Evolutionary conservation across 2,113 vertebrate genomes (phyloP).

Genomic region (Athene cunicularia): DNA sequence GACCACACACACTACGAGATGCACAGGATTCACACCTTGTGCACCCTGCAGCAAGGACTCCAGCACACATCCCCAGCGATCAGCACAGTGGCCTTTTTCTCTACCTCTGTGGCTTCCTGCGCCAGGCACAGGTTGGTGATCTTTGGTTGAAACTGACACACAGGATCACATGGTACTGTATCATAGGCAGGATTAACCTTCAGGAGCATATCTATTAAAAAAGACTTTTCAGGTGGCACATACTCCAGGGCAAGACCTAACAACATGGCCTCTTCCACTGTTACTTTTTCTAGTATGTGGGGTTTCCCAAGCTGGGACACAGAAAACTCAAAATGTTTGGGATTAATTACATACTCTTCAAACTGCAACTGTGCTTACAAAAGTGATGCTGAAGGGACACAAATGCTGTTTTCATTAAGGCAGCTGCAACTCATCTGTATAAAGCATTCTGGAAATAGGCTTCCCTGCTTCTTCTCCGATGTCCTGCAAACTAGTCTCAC

Average conservation of each 20-base stretch:
- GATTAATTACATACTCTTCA: not conserved
- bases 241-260: not conserved
- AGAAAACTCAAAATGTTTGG: not conserved
- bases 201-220: not conserved
- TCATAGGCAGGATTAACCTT: not conserved
- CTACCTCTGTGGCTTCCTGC: not conserved
- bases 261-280: not conserved
- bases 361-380: not conserved
- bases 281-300: not conserved
- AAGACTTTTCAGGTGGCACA: not conserved
- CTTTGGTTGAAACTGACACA: not conserved
- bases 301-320: not conserved
- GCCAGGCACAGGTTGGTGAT: not conserved
- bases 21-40: fast-evolving
- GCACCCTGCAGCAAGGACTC: not conserved
- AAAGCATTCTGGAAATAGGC: not conserved
- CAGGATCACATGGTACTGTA: not conserved
- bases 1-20: not conserved
- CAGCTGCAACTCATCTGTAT: not conserved
- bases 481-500: fast-evolving
- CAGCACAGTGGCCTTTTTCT: not conserved
- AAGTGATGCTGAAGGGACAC: not conserved
- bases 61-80: not conserved
- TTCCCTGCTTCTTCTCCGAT: fast-evolving
- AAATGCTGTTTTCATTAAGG: not conserved